Evolutionary conservation across 1,140 invertebrate species (phyloP).

Genomic region (Drosophila gunungcola): DNA sequence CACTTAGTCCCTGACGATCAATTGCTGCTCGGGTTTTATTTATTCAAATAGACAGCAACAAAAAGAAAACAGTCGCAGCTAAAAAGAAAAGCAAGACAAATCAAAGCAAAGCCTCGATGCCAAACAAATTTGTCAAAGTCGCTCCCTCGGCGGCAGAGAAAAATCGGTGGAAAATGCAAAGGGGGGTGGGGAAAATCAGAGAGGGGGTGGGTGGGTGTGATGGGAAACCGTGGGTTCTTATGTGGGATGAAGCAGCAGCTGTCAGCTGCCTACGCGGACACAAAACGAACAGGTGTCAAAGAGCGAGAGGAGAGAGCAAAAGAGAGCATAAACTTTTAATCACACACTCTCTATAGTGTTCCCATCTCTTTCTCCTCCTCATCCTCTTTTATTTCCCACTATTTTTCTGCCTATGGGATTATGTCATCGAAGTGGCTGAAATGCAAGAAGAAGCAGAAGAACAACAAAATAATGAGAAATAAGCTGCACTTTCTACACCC

Average conservation of each 20-base stretch:
- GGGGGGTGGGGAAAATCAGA: background rate
- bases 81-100: slow-evolving; percentile 19
- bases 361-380: background rate
- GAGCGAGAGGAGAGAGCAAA: slow-evolving; percentile 7
- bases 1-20: slow-evolving; percentile 12
- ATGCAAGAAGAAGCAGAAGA: slow-evolving; percentile 8
- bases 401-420: slow-evolving; percentile 40
- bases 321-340: slow-evolving; percentile 7
- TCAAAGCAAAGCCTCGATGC: slow-evolving; percentile 42
- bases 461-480: background rate
- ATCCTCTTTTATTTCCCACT: background rate
- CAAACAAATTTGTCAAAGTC: slow-evolving; percentile 60
- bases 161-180: background rate
- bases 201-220: background rate
- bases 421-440: slow-evolving; percentile 58
- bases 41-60: background rate
- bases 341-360: background rate
- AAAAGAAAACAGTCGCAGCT: slow-evolving; percentile 1
- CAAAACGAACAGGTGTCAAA: slow-evolving; percentile 61
- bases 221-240: slow-evolving; percentile 1
- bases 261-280: slow-evolving; percentile 42
- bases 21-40: background rate
- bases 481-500: background rate
- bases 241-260: slow-evolving; percentile 12
- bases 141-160: slow-evolving; percentile 15